These are phyloP conservation scores for Pseudococcus viburni DNA, from an alignment of 2,888 invertebrate species.

Conservation along the genomic window DNA sequence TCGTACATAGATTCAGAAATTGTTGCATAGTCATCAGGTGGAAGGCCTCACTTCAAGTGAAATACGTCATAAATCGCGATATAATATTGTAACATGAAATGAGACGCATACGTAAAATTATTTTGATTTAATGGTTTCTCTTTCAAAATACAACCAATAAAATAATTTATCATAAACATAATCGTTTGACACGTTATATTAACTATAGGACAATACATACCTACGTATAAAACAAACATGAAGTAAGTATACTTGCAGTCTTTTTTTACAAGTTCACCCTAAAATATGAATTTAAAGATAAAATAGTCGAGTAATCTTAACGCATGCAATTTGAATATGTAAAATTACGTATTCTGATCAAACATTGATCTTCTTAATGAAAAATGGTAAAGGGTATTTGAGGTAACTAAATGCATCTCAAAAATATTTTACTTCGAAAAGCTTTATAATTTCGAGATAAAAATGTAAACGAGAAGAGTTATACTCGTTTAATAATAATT, in stretches of 20 bases:
- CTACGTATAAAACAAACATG: constrained; percentile 11
- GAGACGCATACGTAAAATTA: not conserved
- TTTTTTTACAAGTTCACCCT: constrained; percentile 35
- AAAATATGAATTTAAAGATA: not conserved
- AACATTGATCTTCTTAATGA: not conserved
- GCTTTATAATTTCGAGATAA: constrained; percentile 27
- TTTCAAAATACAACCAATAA: constrained; percentile 46
- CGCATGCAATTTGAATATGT: not conserved
- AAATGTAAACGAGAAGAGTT: constrained; percentile 33
- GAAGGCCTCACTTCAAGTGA: no score
- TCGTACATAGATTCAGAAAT: no score
- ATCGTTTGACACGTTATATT: not conserved
- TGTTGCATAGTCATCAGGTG: no score
- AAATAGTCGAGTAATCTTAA: not conserved
- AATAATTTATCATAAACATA: constrained; percentile 12
- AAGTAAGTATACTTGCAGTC: constrained; percentile 54
- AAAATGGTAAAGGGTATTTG: constrained; percentile 39
- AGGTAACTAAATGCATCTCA: constrained; percentile 54
- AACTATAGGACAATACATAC: not conserved
- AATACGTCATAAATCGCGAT: no score
- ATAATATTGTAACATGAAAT: not conserved
- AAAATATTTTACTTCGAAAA: constrained; percentile 24
- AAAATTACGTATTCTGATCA: not conserved
- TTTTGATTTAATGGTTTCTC: constrained; percentile 37
- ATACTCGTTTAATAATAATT: no score